Evolutionary conservation across 2,113 vertebrate genomes (phyloP).

Genomic region (Gambusia affinis): DNA sequence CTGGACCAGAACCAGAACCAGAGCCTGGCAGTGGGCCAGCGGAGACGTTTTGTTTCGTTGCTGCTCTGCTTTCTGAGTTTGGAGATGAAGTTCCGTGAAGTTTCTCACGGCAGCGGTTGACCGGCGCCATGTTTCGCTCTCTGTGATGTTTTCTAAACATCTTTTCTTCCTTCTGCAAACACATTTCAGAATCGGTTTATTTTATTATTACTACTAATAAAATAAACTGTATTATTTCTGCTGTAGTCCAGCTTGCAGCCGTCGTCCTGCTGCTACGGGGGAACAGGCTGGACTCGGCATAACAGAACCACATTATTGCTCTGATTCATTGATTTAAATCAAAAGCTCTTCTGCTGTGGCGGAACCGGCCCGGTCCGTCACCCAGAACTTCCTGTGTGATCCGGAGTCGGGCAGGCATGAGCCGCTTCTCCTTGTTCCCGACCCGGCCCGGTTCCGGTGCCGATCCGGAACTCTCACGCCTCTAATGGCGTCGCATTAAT

Average conservation of each 20-base stretch:
- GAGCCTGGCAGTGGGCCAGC: slow-evolving; percentile 33
- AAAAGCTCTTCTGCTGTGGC: slow-evolving; percentile 1
- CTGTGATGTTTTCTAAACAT: background rate
- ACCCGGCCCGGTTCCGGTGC: slow-evolving; percentile 45
- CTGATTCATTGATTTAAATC: slow-evolving; percentile 41
- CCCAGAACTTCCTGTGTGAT: slow-evolving; percentile 10
- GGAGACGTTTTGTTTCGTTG: slow-evolving; percentile 36
- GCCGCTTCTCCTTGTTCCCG: slow-evolving; percentile 18
- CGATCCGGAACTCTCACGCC: slow-evolving; percentile 71
- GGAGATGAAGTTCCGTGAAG: slow-evolving; percentile 20
- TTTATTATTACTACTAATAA: too few relatives aligned
- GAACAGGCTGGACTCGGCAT: too few relatives aligned
- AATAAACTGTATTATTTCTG: slow-evolving; percentile 13
- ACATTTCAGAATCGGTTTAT: background rate
- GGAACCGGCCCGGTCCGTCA: slow-evolving; percentile 5
- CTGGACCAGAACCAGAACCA: too few relatives aligned
- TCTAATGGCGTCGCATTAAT: slow-evolving; percentile 84
- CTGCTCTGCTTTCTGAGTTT: slow-evolving; percentile 15
- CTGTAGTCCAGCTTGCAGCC: slow-evolving; percentile 5
- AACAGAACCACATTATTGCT: slow-evolving; percentile 13
- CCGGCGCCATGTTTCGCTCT: slow-evolving; percentile 8
- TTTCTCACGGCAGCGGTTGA: background rate
- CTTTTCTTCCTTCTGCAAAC: background rate
- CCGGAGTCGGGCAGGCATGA: background rate
- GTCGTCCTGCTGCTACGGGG: background rate